A percentile compares a stretch with the other conserved stretches of the same genome.
These are phyloP conservation scores for Hystrix brachyura DNA, from an alignment of 2,113 vertebrate species.

Conservation along the genomic window DNA sequence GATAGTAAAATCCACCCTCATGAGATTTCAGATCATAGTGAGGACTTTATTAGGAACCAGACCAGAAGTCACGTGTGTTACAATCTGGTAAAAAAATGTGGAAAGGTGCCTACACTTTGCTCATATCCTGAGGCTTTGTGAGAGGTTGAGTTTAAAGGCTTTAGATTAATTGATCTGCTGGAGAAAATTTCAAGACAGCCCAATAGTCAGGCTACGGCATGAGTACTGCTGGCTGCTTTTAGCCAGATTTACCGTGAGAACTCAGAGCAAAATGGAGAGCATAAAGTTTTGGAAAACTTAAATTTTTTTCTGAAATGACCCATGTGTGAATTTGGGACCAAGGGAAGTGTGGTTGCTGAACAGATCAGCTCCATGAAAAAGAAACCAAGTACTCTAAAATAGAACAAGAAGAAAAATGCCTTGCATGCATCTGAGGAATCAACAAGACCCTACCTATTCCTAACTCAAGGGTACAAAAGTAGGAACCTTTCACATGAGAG, in stretches of 20 bases:
- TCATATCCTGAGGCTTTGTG: neutral
- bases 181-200: neutral
- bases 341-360: neutral
- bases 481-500: neutral
- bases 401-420: neutral
- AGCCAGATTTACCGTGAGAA: neutral
- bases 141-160: neutral
- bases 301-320: neutral
- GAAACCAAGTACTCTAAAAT: neutral
- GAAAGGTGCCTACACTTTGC: neutral
- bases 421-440: neutral
- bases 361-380: neutral
- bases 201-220: neutral
- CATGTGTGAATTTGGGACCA: neutral
- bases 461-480: neutral
- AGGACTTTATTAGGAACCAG: neutral
- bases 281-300: neutral
- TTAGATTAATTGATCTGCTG: neutral
- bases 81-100: neutral
- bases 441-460: neutral
- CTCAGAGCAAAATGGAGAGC: neutral
- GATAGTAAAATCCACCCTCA: neutral
- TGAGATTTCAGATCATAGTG: neutral
- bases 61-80: neutral
- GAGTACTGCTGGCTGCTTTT: neutral